Base-by-base conservation (phyloP, 1,140 invertebrate species). In the Psix sp. region DNA sequence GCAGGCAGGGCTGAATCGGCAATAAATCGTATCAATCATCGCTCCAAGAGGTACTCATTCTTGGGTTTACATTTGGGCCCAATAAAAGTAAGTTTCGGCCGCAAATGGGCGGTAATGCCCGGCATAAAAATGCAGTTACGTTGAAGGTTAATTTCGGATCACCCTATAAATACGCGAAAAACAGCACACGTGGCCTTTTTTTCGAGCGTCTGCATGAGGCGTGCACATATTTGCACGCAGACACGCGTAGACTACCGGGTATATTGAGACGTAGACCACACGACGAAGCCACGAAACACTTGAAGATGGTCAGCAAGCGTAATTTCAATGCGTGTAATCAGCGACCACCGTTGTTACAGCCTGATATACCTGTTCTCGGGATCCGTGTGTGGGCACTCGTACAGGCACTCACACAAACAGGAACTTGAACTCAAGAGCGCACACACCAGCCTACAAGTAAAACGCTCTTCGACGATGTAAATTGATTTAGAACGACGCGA, bases 251-350 rank as follows among this genome's bases (percentile, higher is more conserved):
- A 46, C 40, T 39, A 48, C 73, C 56, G 54, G 65, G 62, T 77
- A 70, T 80, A 83, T 83, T 83, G 80, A 83, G 82, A 82, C 80
- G 82, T 82, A 81, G 77, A 82, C 77, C 74, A 74, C 79, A 82
- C 76, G 78, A 80, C 67, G 78, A 60, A 62, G 67, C 46, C 39
- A 56, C 60, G 31, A 24, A 49, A 74, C 35, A 49, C 35, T 57
- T 59, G 66, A 66, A 52, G 76, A 74, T 70, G 54, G 63, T 56
- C 62, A 74, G 26, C 56, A 62, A 57, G 73, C 78, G 79, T 80
- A 80, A 81, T 81, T 83, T 83, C 76, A 74, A 78, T 76, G 71
- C 76, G 74, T 80, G 78, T 81, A 82, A 82, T 82, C 80, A 82
- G 78, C 79, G 71, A 77, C 71, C 77, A 79, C 76, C 70, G 74